A percentile compares a stretch with the other conserved stretches of the same genome.
phyloP scores from a whole-genome alignment of 2,888 invertebrate species.

The Ditylenchus weischeri region DNA sequence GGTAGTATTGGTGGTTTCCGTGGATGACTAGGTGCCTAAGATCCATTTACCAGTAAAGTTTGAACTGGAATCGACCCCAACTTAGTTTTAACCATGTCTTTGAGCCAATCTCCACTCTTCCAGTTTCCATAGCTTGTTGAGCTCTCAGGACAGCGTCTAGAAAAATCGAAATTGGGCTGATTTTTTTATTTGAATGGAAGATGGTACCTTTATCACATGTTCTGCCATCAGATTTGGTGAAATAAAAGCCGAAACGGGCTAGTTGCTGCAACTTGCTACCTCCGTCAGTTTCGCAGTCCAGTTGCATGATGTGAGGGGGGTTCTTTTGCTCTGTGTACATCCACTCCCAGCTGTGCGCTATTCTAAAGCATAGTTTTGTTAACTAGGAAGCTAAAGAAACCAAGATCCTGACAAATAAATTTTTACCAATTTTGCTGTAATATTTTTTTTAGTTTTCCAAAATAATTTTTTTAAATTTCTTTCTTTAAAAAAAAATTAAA shows the following conservation, averaged over 20 bases:
- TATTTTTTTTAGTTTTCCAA: no score
- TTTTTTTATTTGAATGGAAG: not conserved
- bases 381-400: no score
- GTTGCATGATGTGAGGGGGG: constrained; percentile 55
- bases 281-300: constrained; percentile 58
- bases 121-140: constrained; percentile 48
- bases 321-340: constrained; percentile 57
- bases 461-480: no score
- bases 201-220: constrained; percentile 38
- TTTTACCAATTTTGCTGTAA: no score
- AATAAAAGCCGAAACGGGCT: constrained; percentile 56
- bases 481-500: no score
- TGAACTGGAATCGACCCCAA: constrained; percentile 45
- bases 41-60: constrained; percentile 41
- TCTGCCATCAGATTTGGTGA: constrained; percentile 50
- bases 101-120: constrained; percentile 47
- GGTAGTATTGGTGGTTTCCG: constrained; percentile 23
- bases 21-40: no score
- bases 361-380: constrained; percentile 32
- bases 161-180: not conserved
- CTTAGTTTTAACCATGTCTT: constrained; percentile 33
- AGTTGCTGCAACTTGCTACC: constrained; percentile 55
- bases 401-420: no score
- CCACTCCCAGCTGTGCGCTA: constrained; percentile 58
- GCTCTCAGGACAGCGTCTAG: constrained; percentile 44